Evolutionary conservation across 2,888 invertebrate genomes (phyloP), one percentile per base, ranked within the genome.

Genomic region (Ceramica pisi): DNA sequence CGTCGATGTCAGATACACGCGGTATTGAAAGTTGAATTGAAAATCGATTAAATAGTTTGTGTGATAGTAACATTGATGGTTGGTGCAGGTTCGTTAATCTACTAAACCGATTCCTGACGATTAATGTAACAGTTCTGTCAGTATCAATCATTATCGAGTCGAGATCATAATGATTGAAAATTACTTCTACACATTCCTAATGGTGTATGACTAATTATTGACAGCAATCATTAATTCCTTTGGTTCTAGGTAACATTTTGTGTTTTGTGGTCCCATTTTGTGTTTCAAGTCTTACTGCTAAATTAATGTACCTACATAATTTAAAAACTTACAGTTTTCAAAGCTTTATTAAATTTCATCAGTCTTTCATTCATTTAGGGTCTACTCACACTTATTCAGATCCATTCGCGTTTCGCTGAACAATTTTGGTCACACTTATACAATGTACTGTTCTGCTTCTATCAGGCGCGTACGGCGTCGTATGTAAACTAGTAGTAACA

Each of bases 21-120:
- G n/a, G n/a, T n/a, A n/a, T 51, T 16, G 9, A 38, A 21, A 41
- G 23, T n/a, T 53, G 57, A 75, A 66, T 69, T 55, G 2, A 67
- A 77, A 71, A 81, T 81, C 78, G 82, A 81, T 57, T 79, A 81
- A 77, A 81, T 63, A 23, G 50, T 57, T 51, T 21, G 35, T 55
- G 61, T 78, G 48, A 62, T 50, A 53, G 53, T 75, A 66, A 75
- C 35, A 67, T 73, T 67, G 62, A 77, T 80, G 78, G 78, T 78
- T 72, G 80, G 80, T 80, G 80, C 80, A 61, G 82, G 80, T 66
- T 55, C 41, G n/a, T 60, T 80, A 80, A 82, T 69, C 46, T 67
- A 81, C 83, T 81, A 81, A 81, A 80, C 60, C 9, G 16, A 50
- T 60, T n/a, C 66, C 44, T 65, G 62, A 50, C 50, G 23, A 61